phyloP scores from a whole-genome alignment of 2,113 vertebrate genomes.

The Neoarius graeffei region DNA sequence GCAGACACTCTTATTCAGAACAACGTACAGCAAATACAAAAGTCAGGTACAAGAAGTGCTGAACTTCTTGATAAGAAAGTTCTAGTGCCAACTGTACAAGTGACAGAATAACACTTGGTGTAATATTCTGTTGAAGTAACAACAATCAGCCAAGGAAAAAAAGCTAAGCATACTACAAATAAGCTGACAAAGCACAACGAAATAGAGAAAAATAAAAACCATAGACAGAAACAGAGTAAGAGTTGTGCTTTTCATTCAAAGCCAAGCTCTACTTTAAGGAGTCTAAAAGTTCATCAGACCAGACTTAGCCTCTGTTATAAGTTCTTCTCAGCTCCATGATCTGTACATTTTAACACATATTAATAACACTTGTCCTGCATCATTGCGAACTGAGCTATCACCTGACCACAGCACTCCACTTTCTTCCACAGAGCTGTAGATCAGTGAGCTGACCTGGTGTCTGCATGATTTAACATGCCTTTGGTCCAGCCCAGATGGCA shows the following conservation, averaged over 20 bases:
- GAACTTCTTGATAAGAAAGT: no score
- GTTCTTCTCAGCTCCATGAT: neutral
- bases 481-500: conserved; percentile 41
- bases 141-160: no score
- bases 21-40: no score
- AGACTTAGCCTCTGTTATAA: neutral
- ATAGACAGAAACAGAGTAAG: no score
- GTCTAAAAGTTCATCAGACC: neutral
- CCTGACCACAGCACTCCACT: conserved; percentile 38
- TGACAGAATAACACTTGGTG: no score
- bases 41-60: no score
- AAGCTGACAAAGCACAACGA: no score
- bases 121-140: no score
- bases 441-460: conserved; percentile 25
- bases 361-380: neutral
- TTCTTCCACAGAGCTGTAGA: conserved; percentile 32
- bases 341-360: conserved; percentile 16
- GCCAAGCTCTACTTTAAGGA: neutral
- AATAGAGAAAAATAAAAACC: no score
- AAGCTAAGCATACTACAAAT: no score
- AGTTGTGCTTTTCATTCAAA: neutral
- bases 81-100: no score
- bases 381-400: conserved; percentile 31
- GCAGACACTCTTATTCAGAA: no score
- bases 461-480: conserved; percentile 45